Evolutionary conservation across 2,888 invertebrate genomes (phyloP), one percentile per base, ranked within the genome.

Genomic region (Adineta ricciae): DNA sequence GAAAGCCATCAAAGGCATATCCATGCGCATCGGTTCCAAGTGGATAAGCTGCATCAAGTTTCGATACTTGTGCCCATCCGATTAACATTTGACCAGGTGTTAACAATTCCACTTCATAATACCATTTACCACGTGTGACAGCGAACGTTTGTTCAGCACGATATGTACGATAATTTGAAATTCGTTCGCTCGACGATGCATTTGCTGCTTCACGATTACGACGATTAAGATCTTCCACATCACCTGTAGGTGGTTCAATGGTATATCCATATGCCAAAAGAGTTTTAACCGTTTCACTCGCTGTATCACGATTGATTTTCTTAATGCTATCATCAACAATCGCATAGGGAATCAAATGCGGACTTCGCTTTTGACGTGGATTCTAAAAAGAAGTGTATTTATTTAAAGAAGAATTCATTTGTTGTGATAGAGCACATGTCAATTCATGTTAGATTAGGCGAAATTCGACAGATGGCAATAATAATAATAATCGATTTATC

Each of bases 291-390:
- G 97, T 97, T 91, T 99, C 99, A 2, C 96, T 96, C 0, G 99
- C 97, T 0, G 97, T 97, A 88, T 98, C 97, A 73, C 97, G 92
- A 91, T 99, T 99, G 0, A 98, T 97, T 89, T 97, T 96, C 90
- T 99, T 99, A 88, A 99, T 99, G 0, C 95, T 95, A 86, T 96
- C 96, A 89, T 98, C 97, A 1, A 99, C 97, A 91, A 96, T 97
- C 2, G 93, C 93, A 90, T 99, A 99, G 0, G 97, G 98, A 24
- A 99, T 97, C 88, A 99, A 92, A 91, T 99, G 98, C 0, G 99
- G 98, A 87, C 96, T 97, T 41, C 99, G 93, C 88, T 94, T 94
- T 93, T 96, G 94, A 84, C 95, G 95, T 0, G 95, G 93, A 90
- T 99, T 97, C 93, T 94, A 88, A 1, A 73, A 73, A 21, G 2